Evolutionary conservation across 2,113 vertebrate species (phyloP), one percentile per base, ranked within the genome.

Genomic region (Oryzias celebensis): DNA sequence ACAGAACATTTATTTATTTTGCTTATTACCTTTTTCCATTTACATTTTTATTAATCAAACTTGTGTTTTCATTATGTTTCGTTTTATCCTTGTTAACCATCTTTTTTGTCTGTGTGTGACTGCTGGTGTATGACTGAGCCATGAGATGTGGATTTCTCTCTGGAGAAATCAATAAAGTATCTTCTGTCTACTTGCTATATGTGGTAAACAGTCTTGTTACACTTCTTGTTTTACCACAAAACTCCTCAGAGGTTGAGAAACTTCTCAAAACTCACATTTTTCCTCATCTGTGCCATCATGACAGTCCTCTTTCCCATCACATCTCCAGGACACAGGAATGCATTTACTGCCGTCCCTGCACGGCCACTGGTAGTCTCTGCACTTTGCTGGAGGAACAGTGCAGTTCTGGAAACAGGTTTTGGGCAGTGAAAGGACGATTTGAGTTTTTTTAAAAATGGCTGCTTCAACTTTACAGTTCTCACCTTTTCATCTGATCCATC

Each of bases 401-500:
- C 94, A 96, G 62, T 90, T 85, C 94, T 96, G 66, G 28, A 68
- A 0, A 57, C 8, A 77, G 52, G 53, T 15, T 5, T 14, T 14
- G 24, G 20, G 61, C 44, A 26, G 43, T 54, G 54, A 24, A 18
- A 16, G 15, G 4, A 45, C 20, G 5, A 3, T 4, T 14, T 31
- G 48, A 42, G 31, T n/a, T 18, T 12, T 17, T 26, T 14, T 31
- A 14, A 23, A 14, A 5, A 12, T 5, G 2, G 13, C n/a, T 49
- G 18, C 8, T 23, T 50, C 0, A 50, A 14, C 18, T 28, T 4
- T 52, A 5, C 5, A 6, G 36, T 22, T 8, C 53, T 46, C 31
- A 95, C 96, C 92, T 92, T 90, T 76, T 98, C 96, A 0, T 98
- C 96, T 0, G 87, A 90, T 1, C 95, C 93, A 0, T 98, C 96